Evolutionary conservation across 2,797 vertebrate species (phyloP), one percentile per base, ranked within the genome.

Genomic region (Oophaga sylvatica): DNA sequence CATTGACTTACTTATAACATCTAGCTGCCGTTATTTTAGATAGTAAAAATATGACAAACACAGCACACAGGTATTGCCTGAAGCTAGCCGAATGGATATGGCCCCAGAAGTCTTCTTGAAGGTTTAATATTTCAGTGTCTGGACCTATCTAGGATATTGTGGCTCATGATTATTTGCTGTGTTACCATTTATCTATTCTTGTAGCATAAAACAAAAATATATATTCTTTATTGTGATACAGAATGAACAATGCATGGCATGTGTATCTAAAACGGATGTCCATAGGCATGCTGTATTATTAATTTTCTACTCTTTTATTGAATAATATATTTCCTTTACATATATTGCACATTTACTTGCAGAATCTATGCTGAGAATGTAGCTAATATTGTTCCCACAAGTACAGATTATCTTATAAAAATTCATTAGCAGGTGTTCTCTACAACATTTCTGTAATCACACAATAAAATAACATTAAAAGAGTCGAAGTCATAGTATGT

Each of bases 401-500:
- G 83, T 62, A 48, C 73, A 65, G 83, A 65, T 85, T 77, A 85
- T 77, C 60, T 85, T 85, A 85, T 85, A 85, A 85, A 85, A 85
- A 85, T 85, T 85, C 83, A 84, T 85, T 85, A 85, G 83, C 83
- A 85, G 83, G 77, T 85, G 83, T 77, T 85, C 83, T 76, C 83
- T 62, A 77, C 76, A 85, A 77, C 83, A 85, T 85, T 85, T 75
- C 73, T 85, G 83, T 67, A 77, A 77, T 77, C 73, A 77, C 83
- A 76, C 83, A 53, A 41, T 85, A 85, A 85, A 85, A 76, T 60
- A 85, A 77, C 71, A 67, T 77, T 76, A 85, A 84, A 84, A 65
- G 45, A 67, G 41, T 70, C 5, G 45, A 70, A 82, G 62, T 70
- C 81, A 57, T 82, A 70, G 41, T 76, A 77, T 85, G 60, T 65